Evolutionary conservation across 2,113 vertebrate species (phyloP), one percentile per base, ranked within the genome.

Genomic region (Mellivora capensis): DNA sequence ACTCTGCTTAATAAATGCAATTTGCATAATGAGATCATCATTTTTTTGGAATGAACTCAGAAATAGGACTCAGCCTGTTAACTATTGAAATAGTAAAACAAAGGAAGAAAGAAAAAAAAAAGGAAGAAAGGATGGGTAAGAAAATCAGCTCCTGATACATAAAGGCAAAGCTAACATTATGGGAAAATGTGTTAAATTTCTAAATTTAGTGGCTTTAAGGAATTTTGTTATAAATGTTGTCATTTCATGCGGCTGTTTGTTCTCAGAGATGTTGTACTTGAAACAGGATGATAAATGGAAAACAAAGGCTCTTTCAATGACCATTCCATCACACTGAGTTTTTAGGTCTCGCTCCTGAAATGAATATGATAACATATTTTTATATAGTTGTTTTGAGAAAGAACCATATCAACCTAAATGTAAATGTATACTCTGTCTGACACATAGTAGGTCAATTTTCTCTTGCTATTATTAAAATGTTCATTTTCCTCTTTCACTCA

Each of bases 21-120:
- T 97, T 98, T 98, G 91, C 54, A 93, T 96, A 77, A 91, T 47
- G 44, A 98, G 57, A 97, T 97, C 89, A 97, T 97, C 27, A 29
- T 83, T 39, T 21, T 96, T 7, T 97, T 96, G 6, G 6, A 12
- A 93, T 98, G 47, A 81, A 97, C 20, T 94, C 61, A 96, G 76
- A 97, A 86, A 20, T 52, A 87, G 84, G 86, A 91, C 82, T 96
- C 4, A 20, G 29, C 17, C 25, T 91, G 92, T 84, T 94, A 96
- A 96, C 74, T 97, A 81, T 18, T 64, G 49, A 97, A 94, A 96
- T 84, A 61, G 72, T 97, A 91, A 95, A 88, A 42, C n/a, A 61
- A 23, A 64, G 31, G 4, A 76, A n/a, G 23, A 94, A 96, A 95
- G 3, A 52, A 94, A 54, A 91, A 95, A 88, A 42, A 34, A 61